Evolutionary conservation across 1,140 invertebrate genomes (phyloP).

Genomic region (Drosophila navojoa): DNA sequence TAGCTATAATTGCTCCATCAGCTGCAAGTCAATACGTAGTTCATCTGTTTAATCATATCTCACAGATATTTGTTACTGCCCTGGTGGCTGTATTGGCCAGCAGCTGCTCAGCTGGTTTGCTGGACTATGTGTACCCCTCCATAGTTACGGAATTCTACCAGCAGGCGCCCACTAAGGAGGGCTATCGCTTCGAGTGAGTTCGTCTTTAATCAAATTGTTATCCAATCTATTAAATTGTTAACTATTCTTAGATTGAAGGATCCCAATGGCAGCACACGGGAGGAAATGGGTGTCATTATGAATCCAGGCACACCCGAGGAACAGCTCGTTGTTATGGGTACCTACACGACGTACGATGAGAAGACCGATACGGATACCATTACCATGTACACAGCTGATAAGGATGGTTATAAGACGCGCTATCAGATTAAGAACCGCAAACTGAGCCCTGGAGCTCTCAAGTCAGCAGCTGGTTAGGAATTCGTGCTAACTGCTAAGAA

Average conservation of each 20-base stretch:
- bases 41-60: not conserved
- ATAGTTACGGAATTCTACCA: slow-evolving; percentile 52
- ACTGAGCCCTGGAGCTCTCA: slow-evolving; percentile 66
- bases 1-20: slow-evolving; percentile 25
- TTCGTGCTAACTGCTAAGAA: slow-evolving; percentile 16
- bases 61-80: slow-evolving; percentile 60
- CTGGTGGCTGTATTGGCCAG: slow-evolving; percentile 62
- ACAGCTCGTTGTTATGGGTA: slow-evolving; percentile 79
- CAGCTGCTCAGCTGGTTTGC: slow-evolving; percentile 56
- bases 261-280: slow-evolving; percentile 74
- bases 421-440: slow-evolving; percentile 77
- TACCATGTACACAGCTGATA: slow-evolving; percentile 82
- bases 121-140: slow-evolving; percentile 58
- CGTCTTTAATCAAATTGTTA: too few relatives aligned
- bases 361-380: slow-evolving; percentile 76
- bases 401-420: slow-evolving; percentile 77
- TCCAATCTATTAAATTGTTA: not conserved
- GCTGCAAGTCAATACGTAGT: not conserved
- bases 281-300: slow-evolving; percentile 78
- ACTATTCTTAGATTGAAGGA: slow-evolving; percentile 56
- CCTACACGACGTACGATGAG: slow-evolving; percentile 64
- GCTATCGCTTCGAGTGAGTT: slow-evolving; percentile 70
- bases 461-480: slow-evolving; percentile 75
- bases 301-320: slow-evolving; percentile 74
- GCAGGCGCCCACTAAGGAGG: slow-evolving; percentile 59